Evolutionary conservation across 2,888 invertebrate species (phyloP).

Genomic region (Rhingia rostrata): DNA sequence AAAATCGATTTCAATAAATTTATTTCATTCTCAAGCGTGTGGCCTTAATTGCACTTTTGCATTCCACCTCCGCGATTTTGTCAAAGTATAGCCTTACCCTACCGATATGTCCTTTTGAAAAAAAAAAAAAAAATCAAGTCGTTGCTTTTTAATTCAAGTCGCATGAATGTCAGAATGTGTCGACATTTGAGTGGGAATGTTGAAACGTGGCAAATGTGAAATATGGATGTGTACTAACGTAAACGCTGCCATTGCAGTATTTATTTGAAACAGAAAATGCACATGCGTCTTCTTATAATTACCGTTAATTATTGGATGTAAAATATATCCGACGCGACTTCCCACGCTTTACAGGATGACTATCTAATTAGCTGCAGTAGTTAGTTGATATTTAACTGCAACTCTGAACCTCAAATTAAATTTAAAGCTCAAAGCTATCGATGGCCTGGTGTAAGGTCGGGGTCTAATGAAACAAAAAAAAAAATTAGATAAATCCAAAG

Average conservation of each 20-base stretch:
- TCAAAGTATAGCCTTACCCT: not conserved
- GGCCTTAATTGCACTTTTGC: conserved; percentile 47
- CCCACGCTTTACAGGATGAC: not conserved
- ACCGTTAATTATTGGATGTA: not conserved
- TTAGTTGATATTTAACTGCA: no score
- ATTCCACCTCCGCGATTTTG: not conserved
- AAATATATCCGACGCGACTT: no score
- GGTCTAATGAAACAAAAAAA: not conserved
- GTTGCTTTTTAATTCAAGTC: conserved; percentile 12
- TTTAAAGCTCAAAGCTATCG: not conserved
- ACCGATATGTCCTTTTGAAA: not conserved
- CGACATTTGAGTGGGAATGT: not conserved
- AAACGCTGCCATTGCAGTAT: not conserved
- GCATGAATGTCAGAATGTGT: conserved; percentile 13
- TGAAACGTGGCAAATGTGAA: not conserved
- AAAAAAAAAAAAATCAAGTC: not conserved
- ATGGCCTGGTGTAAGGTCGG: not conserved
- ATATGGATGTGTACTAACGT: not conserved
- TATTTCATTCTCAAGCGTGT: conserved; percentile 6
- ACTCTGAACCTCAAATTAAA: no score
- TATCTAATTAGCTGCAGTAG: not conserved
- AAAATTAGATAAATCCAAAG: not conserved
- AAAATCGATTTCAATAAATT: conserved; percentile 26
- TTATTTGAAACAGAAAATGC: not conserved
- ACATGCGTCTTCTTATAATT: not conserved